Conservation (phyloP, 2,797 vertebrate genomes). For the Pangasius krempfi region DNA sequence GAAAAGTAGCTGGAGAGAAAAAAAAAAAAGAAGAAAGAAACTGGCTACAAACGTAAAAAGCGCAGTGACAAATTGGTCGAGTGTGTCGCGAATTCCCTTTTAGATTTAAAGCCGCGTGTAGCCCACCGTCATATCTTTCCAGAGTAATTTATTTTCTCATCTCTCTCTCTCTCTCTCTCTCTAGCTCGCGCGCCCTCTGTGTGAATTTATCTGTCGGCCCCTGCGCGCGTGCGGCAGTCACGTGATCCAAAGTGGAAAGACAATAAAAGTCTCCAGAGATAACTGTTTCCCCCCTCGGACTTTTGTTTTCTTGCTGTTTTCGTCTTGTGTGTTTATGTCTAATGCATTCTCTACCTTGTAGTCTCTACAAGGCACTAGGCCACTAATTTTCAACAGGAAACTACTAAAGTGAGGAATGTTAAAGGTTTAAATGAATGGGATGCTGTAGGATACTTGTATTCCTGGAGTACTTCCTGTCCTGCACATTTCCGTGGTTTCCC, state of each 20-base stretch:
- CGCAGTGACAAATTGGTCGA: slow-evolving; percentile 83
- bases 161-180: slow-evolving; percentile 86
- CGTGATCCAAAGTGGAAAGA: slow-evolving; percentile 74
- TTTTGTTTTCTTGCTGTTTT: slow-evolving; percentile 76
- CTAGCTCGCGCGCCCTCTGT: slow-evolving; percentile 86
- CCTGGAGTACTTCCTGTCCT: not conserved
- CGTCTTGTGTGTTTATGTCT: slow-evolving; percentile 71
- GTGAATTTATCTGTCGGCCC: slow-evolving; percentile 73
- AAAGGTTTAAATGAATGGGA: not conserved
- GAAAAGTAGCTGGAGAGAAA: slow-evolving; percentile 59
- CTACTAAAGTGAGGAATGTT: not conserved
- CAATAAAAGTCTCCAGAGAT: slow-evolving; percentile 84
- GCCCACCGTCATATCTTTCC: slow-evolving; percentile 89
- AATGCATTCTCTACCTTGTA: not conserved
- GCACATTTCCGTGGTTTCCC: not conserved
- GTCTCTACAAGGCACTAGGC: not conserved
- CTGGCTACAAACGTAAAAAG: slow-evolving; percentile 78
- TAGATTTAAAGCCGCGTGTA: slow-evolving; percentile 84
- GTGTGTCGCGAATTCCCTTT: slow-evolving; percentile 81
- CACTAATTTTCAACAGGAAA: not conserved
- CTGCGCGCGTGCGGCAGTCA: slow-evolving; percentile 69
- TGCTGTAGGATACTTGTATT: not conserved
- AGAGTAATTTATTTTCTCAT: slow-evolving; percentile 95
- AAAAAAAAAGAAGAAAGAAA: slow-evolving; percentile 63
- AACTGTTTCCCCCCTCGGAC: slow-evolving; percentile 78